Evolutionary conservation across 2,888 invertebrate species (phyloP).

Genomic region (Euspilapteryx auroguttella): DNA sequence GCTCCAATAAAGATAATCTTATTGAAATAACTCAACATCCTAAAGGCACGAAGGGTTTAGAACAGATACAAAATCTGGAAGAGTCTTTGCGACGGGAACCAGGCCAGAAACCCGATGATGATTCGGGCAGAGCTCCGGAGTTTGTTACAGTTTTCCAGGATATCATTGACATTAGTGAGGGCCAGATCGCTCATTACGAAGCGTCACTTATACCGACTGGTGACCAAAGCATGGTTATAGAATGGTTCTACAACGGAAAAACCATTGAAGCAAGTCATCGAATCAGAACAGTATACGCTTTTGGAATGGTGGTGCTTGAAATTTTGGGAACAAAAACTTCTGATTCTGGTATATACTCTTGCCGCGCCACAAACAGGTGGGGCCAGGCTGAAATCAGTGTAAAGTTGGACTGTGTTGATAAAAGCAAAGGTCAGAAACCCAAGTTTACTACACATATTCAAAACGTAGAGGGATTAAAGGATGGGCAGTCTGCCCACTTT

Average conservation of each 20-base stretch:
- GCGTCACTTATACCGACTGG: constrained; percentile 93
- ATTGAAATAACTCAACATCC: constrained; percentile 92
- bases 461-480: constrained; percentile 81
- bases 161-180: constrained; percentile 83
- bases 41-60: constrained; percentile 90
- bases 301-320: constrained; percentile 96
- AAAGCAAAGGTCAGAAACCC: constrained; percentile 83
- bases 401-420: constrained; percentile 80
- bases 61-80: constrained; percentile 88
- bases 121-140: constrained; percentile 82
- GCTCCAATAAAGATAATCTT: constrained; percentile 77
- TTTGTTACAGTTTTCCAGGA: constrained; percentile 88
- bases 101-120: constrained; percentile 67
- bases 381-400: constrained; percentile 86
- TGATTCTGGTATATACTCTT: constrained; percentile 89
- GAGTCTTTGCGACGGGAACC: constrained; percentile 79
- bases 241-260: constrained; percentile 96
- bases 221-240: constrained; percentile 91
- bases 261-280: constrained; percentile 86
- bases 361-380: constrained; percentile 87
- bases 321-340: constrained; percentile 91
- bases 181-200: constrained; percentile 97
- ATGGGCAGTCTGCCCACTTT: constrained; percentile 93
- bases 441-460: constrained; percentile 87
- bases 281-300: constrained; percentile 91